Base-by-base conservation (phyloP, 2,888 invertebrate species). In the Troides oblongomaculatus region DNA sequence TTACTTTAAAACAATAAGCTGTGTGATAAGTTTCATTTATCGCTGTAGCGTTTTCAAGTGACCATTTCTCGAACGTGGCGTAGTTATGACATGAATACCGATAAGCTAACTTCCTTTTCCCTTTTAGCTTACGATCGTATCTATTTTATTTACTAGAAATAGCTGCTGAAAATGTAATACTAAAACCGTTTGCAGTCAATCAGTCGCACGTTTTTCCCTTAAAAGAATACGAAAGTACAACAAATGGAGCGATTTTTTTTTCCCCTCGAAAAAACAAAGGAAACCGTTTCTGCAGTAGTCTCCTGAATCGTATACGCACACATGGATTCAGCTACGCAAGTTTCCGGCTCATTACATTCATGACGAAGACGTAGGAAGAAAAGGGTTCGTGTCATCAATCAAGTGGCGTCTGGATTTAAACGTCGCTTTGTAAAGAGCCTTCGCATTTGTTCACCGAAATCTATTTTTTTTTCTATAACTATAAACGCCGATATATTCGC, bases 311-410 rank as follows among this genome's bases (percentile, higher is more conserved):
- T 60, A n/a, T n/a, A 62, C 62, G 25, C 65, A 65, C 50, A 68
- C 66, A 66, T 39, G 58, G 50, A 21, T 21, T 25, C 43, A 21
- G 65, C 21, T 69, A 36, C 21, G 58, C 23, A 62, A 66, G 50
- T 62, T 70, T 70, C 65, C 62, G 66, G 21, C 66, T 66, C 69
- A 70, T 70, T 66, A 66, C 65, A 59, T 68, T 64, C 68, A 62
- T 62, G 69, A 66, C 62, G 66, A 53, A 66, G 69, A 66, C 66
- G 69, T 62, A 58, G 46, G 62, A 62, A 69, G 69, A 58, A 65
- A 70, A 70, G 69, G 69, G 69, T 66, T 66, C 23, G 14, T 43
- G 66, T 66, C 62, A 70, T 70, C 69, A 70, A 70, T 70, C 69
- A 70, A 62, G 53, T 23, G 65, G 43, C 62, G 58, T 62, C 36